Conservation (phyloP, 92 coral and sea anemone species). For the Blastomussa wellsi region DNA sequence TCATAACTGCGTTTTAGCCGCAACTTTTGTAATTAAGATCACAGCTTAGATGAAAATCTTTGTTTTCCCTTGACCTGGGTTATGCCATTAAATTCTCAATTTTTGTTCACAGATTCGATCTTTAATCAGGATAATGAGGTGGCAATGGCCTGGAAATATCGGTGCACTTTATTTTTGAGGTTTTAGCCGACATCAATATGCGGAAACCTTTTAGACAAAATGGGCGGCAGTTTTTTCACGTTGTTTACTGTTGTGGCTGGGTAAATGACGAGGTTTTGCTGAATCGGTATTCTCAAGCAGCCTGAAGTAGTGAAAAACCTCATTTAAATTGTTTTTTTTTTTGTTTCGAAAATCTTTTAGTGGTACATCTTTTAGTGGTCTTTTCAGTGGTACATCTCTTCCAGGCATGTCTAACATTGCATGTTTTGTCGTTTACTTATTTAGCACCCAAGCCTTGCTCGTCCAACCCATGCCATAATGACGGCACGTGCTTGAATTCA, state of each 20-base stretch:
- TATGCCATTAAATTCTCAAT: conserved; percentile 18
- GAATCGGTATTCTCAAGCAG: neutral
- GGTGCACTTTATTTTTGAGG: neutral
- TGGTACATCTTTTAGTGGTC: neutral
- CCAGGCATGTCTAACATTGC: conserved; percentile 9
- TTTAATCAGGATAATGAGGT: neutral
- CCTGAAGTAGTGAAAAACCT: neutral
- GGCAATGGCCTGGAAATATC: neutral
- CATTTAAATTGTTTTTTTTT: neutral
- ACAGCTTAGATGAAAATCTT: conserved; percentile 13
- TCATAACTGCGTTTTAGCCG: conserved; percentile 14
- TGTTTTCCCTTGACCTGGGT: neutral
- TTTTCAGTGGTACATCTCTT: neutral
- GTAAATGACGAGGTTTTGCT: neutral
- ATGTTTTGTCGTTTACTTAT: neutral
- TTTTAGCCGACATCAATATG: neutral
- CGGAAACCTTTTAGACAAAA: conserved; percentile 6
- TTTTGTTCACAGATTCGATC: neutral
- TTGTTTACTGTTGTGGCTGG: neutral
- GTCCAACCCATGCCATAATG: conserved; percentile 81
- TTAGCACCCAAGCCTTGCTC: conserved; percentile 80
- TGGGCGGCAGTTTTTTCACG: neutral
- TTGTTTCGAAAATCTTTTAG: neutral
- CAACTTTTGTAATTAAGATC: conserved; percentile 10
- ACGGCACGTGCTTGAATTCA: conserved; percentile 74